These are phyloP conservation scores for Trematocara marginatum DNA, from an alignment of 2,113 vertebrate species.

Conservation along the genomic window DNA sequence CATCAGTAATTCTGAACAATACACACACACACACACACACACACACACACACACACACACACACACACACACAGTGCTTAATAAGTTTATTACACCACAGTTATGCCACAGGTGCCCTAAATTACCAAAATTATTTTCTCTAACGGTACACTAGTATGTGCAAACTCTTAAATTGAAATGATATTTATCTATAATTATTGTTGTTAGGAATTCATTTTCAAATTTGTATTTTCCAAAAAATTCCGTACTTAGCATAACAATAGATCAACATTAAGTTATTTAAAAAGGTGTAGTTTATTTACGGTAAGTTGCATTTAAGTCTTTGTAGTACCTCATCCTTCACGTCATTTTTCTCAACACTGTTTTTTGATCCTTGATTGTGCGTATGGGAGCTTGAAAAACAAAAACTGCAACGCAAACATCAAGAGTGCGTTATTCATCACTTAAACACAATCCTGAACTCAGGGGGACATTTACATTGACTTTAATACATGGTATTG, in stretches of 20 bases:
- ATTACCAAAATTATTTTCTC: not conserved
- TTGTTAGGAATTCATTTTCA: not conserved
- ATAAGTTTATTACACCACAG: not conserved
- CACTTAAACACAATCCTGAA: constrained; percentile 45
- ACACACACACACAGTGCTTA: not conserved
- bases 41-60: not conserved
- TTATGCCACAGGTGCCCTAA: not conserved
- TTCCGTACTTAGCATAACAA: not conserved
- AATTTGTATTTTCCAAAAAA: not conserved
- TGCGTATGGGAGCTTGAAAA: not conserved
- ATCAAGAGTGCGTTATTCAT: constrained; percentile 17
- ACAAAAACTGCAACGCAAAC: not conserved
- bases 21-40: not conserved
- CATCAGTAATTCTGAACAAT: not conserved
- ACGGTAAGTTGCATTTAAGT: not conserved
- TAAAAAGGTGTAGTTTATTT: not conserved
- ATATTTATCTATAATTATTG: not conserved
- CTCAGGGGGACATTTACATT: constrained; percentile 33
- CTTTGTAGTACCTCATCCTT: not conserved
- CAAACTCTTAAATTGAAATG: not conserved
- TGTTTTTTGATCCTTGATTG: not conserved
- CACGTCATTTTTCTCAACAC: not conserved
- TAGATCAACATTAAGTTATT: not conserved
- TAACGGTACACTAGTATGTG: not conserved
- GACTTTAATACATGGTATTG: constrained; percentile 3